These are phyloP conservation scores for Tichodroma muraria DNA, from an alignment of 2,113 vertebrate species.

Conservation along the genomic window DNA sequence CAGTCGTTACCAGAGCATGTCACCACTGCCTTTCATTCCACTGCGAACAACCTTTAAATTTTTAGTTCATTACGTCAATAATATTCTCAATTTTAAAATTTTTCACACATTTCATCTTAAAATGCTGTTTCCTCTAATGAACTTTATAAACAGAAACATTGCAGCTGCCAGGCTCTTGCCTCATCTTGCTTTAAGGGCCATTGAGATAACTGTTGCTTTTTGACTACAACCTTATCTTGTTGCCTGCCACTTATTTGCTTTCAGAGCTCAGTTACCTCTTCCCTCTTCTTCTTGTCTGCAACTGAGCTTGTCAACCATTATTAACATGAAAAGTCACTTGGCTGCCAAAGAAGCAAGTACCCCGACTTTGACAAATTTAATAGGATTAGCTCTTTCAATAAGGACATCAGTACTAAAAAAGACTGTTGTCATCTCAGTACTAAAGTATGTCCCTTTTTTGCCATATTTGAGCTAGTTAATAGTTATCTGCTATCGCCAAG, in stretches of 20 bases:
- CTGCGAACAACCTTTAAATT: not conserved
- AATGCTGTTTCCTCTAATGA: not conserved
- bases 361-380: not conserved
- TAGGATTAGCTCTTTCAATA: not conserved
- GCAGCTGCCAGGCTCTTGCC: not conserved
- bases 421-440: not conserved
- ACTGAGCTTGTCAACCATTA: not conserved
- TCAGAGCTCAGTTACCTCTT: not conserved
- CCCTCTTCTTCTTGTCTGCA: not conserved
- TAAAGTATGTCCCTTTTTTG: not conserved
- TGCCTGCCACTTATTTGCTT: not conserved
- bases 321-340: slow-evolving; percentile 7
- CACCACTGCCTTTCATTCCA: not conserved
- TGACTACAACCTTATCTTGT: not conserved
- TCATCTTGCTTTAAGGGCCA: not conserved
- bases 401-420: not conserved
- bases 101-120: not conserved
- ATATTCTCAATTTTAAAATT: not conserved
- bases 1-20: not conserved
- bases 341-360: not conserved
- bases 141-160: not conserved
- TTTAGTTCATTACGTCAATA: not conserved
- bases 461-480: not conserved
- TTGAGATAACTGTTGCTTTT: not conserved
- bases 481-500: not conserved